Conservation (phyloP, 2,888 invertebrate genomes). For the Sphaerophoria taeniata region DNA sequence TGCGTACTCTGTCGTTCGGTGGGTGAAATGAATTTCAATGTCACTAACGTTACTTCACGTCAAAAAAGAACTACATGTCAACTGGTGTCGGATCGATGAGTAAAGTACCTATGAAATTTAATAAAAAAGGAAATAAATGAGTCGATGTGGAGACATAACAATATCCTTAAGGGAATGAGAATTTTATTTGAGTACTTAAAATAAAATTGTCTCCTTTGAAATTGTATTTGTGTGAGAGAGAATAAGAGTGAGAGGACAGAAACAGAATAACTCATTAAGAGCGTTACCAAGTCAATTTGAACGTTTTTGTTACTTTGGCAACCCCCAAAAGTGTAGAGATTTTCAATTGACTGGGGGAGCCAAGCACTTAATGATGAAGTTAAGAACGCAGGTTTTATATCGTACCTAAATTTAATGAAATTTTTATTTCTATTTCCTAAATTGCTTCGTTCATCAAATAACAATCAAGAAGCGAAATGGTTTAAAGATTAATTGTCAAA, state of each 20-base stretch:
- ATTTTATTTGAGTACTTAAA: conserved; percentile 12
- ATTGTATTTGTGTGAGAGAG: not conserved
- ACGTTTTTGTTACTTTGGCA: not conserved
- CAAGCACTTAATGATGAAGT: no score
- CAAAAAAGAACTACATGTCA: not conserved
- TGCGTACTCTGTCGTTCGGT: not conserved
- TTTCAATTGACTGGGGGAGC: no score
- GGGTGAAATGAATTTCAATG: conserved; percentile 13
- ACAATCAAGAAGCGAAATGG: no score
- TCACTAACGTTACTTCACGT: not conserved
- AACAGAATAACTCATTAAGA: not conserved
- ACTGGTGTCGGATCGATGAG: conserved; percentile 11
- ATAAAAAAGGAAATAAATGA: not conserved
- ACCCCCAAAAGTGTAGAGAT: no score
- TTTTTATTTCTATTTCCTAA: no score
- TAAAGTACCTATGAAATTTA: not conserved
- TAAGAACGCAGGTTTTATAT: no score
- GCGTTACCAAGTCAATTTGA: conserved; percentile 17
- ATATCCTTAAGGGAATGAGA: conserved; percentile 14
- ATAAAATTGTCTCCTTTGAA: not conserved
- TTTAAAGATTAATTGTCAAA: no score
- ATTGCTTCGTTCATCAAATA: no score
- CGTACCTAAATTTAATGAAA: no score
- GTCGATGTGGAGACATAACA: conserved; percentile 8
- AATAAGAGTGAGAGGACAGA: not conserved